Conservation (phyloP, 2,113 vertebrate species). For the Choloepus hoffmanni region DNA sequence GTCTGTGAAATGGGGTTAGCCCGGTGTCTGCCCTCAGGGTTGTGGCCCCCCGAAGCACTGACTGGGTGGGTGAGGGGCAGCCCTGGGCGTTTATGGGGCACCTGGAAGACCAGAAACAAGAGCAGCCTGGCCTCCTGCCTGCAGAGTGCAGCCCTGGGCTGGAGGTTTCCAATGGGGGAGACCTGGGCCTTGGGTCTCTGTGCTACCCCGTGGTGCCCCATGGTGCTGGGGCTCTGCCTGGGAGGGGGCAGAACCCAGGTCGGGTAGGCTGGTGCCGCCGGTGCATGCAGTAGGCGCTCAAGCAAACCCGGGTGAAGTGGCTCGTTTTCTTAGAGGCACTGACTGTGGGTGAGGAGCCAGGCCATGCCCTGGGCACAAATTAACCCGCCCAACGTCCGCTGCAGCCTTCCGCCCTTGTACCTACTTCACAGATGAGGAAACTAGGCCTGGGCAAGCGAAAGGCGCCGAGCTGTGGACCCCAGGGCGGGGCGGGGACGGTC, state of each 20-base stretch:
- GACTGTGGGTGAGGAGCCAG: no score
- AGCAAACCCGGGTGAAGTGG: not conserved
- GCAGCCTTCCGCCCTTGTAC: rapidly evolving
- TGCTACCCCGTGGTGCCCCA: no score
- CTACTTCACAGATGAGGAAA: not conserved
- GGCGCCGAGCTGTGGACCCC: not conserved
- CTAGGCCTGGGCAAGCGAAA: not conserved
- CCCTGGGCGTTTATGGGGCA: not conserved
- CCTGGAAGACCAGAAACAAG: not conserved
- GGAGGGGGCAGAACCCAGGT: no score
- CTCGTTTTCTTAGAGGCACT: not conserved
- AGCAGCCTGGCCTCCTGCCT: no score
- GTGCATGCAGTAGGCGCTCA: not conserved
- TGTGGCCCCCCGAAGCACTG: not conserved
- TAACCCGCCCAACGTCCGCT: not conserved
- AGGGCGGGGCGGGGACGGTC: not conserved
- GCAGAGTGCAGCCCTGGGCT: no score
- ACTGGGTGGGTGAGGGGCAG: not conserved
- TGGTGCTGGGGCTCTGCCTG: not conserved
- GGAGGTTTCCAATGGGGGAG: not conserved
- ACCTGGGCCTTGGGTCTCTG: not conserved
- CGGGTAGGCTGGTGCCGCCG: not conserved
- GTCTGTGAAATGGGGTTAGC: not conserved
- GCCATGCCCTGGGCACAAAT: not conserved
- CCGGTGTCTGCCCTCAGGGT: rapidly evolving